Evolutionary conservation across 2,888 invertebrate genomes (phyloP), one percentile per base, ranked within the genome.

Genomic region (Acanthosepion lycidas): DNA sequence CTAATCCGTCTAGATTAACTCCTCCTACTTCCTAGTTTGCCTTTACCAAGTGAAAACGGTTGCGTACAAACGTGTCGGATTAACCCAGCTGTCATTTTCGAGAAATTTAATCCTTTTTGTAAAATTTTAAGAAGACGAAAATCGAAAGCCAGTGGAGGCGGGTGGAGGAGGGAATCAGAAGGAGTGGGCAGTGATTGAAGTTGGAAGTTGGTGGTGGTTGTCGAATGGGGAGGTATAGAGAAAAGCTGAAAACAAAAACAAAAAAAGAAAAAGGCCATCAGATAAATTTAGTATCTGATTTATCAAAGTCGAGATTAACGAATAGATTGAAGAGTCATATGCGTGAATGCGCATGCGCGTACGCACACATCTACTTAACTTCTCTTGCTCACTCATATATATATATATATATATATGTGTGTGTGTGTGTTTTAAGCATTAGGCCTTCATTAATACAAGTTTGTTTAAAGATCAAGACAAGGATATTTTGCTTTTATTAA

Each of bases 51-150:
- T 64, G 64, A 64, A 64, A 26, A 28, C 64, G 64, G 28, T 26
- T 28, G 64, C 64, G 28, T 28, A 64, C 64, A 64, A 64, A 64
- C 64, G 64, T 28, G 78, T 78, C 78, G 78, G 78, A 78, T 78
- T 78, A 78, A 9, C n/a, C 78, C 78, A n/a, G 78, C 78, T 78
- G 78, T 78, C 78, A 78, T 78, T 78, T 78, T 78, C 78, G 78
- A 78, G 78, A 78, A 78, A 78, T 78, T 78, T 78, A 78, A 78
- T 78, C 78, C 78, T 78, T 78, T 78, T 78, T n/a, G 4, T 78
- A n/a, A 78, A 78, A 78, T 78, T 78, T 78, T 78, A 78, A 78
- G 78, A 78, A 59, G 59, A n/a, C 78, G n/a, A 78, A 78, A 78
- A 78, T 78, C 28, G 78, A 78, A 78, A 78, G 28, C 78, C 78